Conservation (phyloP, 2,797 vertebrate species). For the Crenuchus spilurus region DNA sequence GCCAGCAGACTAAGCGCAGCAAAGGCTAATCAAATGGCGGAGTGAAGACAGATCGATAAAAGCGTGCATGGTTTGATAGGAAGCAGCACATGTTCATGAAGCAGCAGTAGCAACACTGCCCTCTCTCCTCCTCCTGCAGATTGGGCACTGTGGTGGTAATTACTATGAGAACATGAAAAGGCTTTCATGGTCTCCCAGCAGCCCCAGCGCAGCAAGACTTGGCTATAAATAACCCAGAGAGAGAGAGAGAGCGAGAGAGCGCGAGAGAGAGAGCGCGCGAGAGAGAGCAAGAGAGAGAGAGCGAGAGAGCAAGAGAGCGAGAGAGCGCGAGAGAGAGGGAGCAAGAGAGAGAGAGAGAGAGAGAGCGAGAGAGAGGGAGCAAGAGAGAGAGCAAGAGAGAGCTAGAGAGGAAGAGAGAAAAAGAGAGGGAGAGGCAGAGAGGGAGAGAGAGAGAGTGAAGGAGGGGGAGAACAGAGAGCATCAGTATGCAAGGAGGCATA, state of each 20-base stretch:
- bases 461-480: slow-evolving; percentile 38
- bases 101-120: slow-evolving; percentile 1
- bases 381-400: slow-evolving; percentile 28
- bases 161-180: slow-evolving; percentile 77
- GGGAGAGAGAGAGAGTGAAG: slow-evolving; percentile 18
- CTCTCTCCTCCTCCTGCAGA: neutral
- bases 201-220: slow-evolving; percentile 72
- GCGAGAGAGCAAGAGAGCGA: neutral
- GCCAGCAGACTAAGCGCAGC: neutral
- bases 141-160: slow-evolving; percentile 58
- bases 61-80: slow-evolving; percentile 76
- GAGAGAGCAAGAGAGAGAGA: neutral
- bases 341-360: neutral
- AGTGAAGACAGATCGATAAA: slow-evolving; percentile 61
- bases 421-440: neutral
- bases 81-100: slow-evolving; percentile 66
- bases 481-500: slow-evolving; percentile 25
- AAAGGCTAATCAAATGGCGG: slow-evolving; percentile 51
- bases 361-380: slow-evolving; percentile 38
- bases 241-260: slow-evolving; percentile 64
- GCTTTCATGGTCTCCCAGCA: slow-evolving; percentile 73
- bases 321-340: slow-evolving; percentile 10
- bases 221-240: slow-evolving; percentile 81
- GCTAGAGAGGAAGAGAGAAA: no score
- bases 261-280: slow-evolving; percentile 44